Percentiles rank a stretch among this genome's conserved stretches.
Evolutionary conservation across 2,113 vertebrate species (phyloP).

Genomic region (Smithornis capensis): DNA sequence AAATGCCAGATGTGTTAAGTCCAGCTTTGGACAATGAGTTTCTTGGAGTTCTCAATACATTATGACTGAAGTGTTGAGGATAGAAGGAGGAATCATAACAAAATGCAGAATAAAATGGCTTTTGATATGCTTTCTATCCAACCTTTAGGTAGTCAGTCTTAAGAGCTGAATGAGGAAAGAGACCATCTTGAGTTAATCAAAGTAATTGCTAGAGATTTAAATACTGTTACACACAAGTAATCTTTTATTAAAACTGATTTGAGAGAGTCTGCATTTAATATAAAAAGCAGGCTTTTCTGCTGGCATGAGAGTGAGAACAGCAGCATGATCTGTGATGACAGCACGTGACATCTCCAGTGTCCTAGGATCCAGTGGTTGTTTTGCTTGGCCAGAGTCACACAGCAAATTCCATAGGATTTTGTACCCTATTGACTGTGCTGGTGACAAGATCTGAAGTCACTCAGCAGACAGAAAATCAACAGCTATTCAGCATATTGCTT

Average conservation of each 20-base stretch:
- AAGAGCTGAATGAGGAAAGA: background rate
- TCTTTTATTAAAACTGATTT: constrained; percentile 64
- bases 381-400: constrained; percentile 75
- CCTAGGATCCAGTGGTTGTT: constrained; percentile 70
- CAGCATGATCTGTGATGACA: constrained; percentile 74
- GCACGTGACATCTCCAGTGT: constrained; percentile 70
- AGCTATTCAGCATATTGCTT: constrained; percentile 48
- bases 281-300: constrained; percentile 58
- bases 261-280: constrained; percentile 60
- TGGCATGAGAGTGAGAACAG: constrained; percentile 79
- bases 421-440: constrained; percentile 79
- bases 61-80: background rate
- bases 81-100: background rate
- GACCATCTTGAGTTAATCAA: constrained; percentile 60
- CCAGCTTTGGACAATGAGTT: background rate
- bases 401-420: constrained; percentile 79
- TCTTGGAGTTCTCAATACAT: background rate
- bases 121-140: background rate
- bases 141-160: background rate
- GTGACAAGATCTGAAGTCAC: constrained; percentile 81
- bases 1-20: background rate
- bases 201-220: constrained; percentile 59
- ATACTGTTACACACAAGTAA: constrained; percentile 39
- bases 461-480: constrained; percentile 76
- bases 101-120: background rate